These are phyloP conservation scores for Nerophis ophidion DNA, from an alignment of 2,113 vertebrate species.

Conservation along the genomic window DNA sequence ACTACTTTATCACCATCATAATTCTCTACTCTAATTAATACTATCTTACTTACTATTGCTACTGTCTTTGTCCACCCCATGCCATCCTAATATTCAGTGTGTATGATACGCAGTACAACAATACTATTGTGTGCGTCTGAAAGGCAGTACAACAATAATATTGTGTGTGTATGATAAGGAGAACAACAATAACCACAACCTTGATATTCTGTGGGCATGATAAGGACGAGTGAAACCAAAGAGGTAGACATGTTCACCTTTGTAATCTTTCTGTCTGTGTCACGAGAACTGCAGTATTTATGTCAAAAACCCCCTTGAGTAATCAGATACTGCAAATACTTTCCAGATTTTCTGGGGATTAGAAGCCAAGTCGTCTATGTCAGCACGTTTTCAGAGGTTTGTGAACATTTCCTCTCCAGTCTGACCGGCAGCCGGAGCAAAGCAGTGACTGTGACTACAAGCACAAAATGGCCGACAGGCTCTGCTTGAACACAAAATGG, in stretches of 20 bases:
- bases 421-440: not conserved
- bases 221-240: conserved; percentile 8
- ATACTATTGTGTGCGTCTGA: too few species aligned
- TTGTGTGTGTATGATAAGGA: too few species aligned
- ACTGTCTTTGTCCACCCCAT: too few species aligned
- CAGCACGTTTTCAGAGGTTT: conserved; percentile 18
- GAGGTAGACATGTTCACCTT: conserved; percentile 8
- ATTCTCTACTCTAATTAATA: too few species aligned
- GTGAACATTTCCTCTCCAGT: conserved; percentile 12
- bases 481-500: conserved; percentile 70
- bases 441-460: conserved; percentile 23
- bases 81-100: too few species aligned
- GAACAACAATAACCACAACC: too few species aligned
- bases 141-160: too few species aligned
- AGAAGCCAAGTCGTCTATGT: conserved; percentile 29
- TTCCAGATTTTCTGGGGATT: conserved; percentile 49
- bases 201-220: conserved; percentile 19
- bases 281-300: conserved; percentile 36
- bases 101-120: too few species aligned
- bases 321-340: conserved; percentile 49
- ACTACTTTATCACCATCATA: too few species aligned
- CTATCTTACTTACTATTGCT: too few species aligned
- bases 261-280: conserved; percentile 33
- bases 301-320: conserved; percentile 38
- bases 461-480: conserved; percentile 73